phyloP scores from a whole-genome alignment of 2,797 vertebrate species.

The Poeciliopsis infans region DNA sequence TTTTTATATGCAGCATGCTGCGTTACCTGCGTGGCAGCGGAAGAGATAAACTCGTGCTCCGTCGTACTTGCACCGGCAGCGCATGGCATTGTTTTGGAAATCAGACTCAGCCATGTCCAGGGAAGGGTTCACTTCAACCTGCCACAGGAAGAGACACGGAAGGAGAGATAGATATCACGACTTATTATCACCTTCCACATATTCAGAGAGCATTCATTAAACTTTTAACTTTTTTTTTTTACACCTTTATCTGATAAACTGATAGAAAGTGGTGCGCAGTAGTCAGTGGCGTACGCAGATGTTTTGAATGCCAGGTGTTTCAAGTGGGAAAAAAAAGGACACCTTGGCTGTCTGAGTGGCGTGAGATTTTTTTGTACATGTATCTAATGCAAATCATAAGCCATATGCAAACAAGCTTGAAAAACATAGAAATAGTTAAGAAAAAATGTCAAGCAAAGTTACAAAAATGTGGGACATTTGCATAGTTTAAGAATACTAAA shows the following conservation, averaged over 20 bases:
- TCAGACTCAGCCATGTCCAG: conserved; percentile 95
- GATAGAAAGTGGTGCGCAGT: background rate
- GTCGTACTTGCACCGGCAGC: conserved; percentile 93
- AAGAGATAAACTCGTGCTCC: conserved; percentile 92
- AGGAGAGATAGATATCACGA: background rate
- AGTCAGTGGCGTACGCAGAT: background rate
- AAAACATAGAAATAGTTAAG: too few relatives aligned
- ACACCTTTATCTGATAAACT: background rate
- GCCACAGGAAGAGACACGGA: conserved; percentile 12
- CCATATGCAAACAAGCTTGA: too few relatives aligned
- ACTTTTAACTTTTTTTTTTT: background rate
- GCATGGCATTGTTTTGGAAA: conserved; percentile 94
- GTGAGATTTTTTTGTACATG: too few relatives aligned
- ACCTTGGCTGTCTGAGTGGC: too few relatives aligned
- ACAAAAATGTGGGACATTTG: too few relatives aligned
- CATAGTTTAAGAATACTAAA: too few relatives aligned
- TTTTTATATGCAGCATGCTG: background rate
- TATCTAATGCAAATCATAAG: too few relatives aligned
- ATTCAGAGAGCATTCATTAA: background rate
- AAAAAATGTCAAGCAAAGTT: too few relatives aligned
- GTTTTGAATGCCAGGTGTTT: too few relatives aligned
- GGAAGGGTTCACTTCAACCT: conserved; percentile 95
- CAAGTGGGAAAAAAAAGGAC: too few relatives aligned
- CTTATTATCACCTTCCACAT: background rate
- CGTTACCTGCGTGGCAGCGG: conserved; percentile 89